Evolutionary conservation across 2,888 invertebrate genomes (phyloP).

Genomic region (Spatulosminthurus flaviceps): DNA sequence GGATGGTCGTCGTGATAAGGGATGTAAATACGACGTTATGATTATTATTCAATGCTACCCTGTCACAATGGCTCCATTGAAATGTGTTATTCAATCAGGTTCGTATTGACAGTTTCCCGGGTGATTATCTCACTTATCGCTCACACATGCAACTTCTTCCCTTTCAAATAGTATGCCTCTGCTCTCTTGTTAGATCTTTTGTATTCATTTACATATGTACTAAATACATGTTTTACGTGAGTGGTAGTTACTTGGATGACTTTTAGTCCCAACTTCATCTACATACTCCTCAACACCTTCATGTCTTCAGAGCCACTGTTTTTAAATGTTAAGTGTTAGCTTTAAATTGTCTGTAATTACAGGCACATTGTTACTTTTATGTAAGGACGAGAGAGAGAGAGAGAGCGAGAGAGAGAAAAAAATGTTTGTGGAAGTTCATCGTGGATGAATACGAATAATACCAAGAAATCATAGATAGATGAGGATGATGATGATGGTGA

Average conservation of each 20-base stretch:
- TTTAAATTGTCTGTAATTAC: constrained; percentile 42
- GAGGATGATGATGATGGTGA: too few relatives aligned
- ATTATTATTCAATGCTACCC: constrained; percentile 42
- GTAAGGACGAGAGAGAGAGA: too few relatives aligned
- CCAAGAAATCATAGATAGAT: too few relatives aligned
- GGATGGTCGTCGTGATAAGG: constrained; percentile 40
- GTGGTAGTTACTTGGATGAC: too few relatives aligned
- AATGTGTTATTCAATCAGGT: constrained; percentile 44
- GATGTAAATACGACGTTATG: constrained; percentile 32
- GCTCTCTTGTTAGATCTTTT: background rate
- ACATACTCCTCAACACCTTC: background rate
- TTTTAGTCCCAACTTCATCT: too few relatives aligned
- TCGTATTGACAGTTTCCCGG: constrained; percentile 44
- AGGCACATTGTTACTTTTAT: constrained; percentile 30
- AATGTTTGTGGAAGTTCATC: constrained; percentile 15
- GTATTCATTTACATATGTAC: background rate
- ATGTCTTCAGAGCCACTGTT: background rate
- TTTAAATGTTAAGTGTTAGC: background rate
- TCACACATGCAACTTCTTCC: constrained; percentile 27
- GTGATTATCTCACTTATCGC: constrained; percentile 41
- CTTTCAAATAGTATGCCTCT: too few relatives aligned
- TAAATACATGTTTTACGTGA: too few relatives aligned
- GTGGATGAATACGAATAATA: constrained; percentile 13
- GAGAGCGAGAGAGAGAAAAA: too few relatives aligned
- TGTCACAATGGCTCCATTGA: constrained; percentile 43